Conservation (phyloP, 2,113 vertebrate genomes). For the Mohoua ochrocephala region DNA sequence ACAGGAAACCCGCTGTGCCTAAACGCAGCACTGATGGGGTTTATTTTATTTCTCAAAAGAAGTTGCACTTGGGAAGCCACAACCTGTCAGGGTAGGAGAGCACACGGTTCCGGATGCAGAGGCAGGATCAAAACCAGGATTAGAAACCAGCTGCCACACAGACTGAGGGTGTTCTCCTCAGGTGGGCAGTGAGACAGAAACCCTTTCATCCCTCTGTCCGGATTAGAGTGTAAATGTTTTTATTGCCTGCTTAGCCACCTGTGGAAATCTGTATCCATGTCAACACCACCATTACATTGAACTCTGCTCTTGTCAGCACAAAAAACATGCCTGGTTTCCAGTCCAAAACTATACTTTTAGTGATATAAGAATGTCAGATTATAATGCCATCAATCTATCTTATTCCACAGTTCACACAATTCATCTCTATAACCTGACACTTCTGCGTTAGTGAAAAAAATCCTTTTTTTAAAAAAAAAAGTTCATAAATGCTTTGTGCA, state of each 20-base stretch:
- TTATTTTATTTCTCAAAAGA: background rate
- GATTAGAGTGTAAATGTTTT: background rate
- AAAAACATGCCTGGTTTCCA: background rate
- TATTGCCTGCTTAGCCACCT: background rate
- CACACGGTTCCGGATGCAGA: background rate
- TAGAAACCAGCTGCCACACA: background rate
- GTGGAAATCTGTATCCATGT: background rate
- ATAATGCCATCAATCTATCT: background rate
- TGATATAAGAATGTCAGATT: background rate
- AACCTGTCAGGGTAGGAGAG: background rate
- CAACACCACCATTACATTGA: background rate
- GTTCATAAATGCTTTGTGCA: background rate
- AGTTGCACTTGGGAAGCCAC: background rate
- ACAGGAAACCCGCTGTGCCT: background rate
- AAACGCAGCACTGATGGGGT: background rate
- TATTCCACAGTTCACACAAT: background rate
- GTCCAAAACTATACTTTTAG: background rate
- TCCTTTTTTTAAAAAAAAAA: background rate
- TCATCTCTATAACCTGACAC: background rate
- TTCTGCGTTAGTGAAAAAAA: background rate
- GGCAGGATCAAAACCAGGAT: background rate
- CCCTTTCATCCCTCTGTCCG: background rate
- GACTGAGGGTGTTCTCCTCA: background rate
- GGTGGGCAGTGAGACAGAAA: background rate
- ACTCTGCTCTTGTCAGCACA: background rate